Evolutionary conservation across 2,888 invertebrate genomes (phyloP).

Genomic region (Hylaea fasciaria): DNA sequence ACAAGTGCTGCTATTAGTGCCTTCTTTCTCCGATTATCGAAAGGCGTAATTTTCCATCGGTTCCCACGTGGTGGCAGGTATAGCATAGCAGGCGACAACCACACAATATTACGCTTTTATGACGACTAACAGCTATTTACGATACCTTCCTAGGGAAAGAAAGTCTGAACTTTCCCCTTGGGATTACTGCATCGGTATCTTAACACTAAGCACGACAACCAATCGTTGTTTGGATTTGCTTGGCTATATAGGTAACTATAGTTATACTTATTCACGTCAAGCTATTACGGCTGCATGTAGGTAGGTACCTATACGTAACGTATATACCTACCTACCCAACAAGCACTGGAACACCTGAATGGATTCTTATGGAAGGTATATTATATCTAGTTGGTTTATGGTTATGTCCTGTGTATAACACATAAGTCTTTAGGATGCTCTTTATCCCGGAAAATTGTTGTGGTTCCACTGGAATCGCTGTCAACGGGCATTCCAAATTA

Average conservation of each 20-base stretch:
- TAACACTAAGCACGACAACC: slow-evolving; percentile 32
- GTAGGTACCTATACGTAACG: too few species aligned
- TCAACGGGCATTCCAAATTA: too few species aligned
- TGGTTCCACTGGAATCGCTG: too few species aligned
- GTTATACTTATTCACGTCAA: neutral
- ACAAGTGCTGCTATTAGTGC: slow-evolving; percentile 10
- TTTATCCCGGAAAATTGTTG: too few species aligned
- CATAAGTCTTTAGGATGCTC: too few species aligned
- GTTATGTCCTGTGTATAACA: too few species aligned
- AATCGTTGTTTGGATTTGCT: slow-evolving; percentile 15
- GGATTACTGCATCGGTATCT: slow-evolving; percentile 18
- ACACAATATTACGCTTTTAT: slow-evolving; percentile 29
- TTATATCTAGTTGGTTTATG: too few species aligned
- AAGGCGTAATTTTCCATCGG: slow-evolving; percentile 30
- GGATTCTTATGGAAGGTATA: too few species aligned
- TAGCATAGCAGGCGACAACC: neutral
- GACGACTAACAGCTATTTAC: slow-evolving; percentile 34
- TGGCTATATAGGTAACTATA: neutral
- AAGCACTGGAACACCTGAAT: too few species aligned
- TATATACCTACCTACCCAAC: too few species aligned
- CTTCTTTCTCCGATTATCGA: slow-evolving; percentile 27
- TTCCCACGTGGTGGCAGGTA: slow-evolving; percentile 35
- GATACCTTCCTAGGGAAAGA: slow-evolving; percentile 37
- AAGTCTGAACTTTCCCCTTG: slow-evolving; percentile 39
- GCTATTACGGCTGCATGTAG: neutral